These are phyloP conservation scores for Corythaeola cristata DNA, from an alignment of 2,113 vertebrate genomes.

Conservation along the genomic window DNA sequence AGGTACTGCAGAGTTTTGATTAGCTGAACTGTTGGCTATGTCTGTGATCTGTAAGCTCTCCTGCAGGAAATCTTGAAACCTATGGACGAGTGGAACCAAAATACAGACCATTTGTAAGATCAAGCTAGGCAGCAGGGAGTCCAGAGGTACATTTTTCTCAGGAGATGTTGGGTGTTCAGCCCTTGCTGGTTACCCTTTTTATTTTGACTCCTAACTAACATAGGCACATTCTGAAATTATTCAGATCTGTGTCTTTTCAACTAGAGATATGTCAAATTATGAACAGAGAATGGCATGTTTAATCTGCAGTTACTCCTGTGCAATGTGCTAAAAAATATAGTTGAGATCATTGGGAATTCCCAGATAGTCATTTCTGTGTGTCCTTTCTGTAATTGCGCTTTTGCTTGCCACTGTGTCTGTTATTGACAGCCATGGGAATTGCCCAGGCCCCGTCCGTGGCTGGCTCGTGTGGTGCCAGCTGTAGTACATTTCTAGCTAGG, in stretches of 20 bases:
- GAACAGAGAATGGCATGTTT: not conserved
- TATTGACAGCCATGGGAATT: not conserved
- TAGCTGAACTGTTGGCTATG: not conserved
- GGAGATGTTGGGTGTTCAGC: not conserved
- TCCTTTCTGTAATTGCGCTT: not conserved
- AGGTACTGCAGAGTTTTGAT: not conserved
- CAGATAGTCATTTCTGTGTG: not conserved
- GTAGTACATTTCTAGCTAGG: not conserved
- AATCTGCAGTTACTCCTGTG: not conserved
- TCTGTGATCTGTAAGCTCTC: not conserved
- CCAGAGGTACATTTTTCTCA: not conserved
- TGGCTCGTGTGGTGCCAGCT: not conserved
- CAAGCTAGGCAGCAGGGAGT: not conserved
- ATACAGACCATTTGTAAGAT: not conserved
- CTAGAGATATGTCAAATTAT: not conserved
- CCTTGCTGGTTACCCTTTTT: not conserved
- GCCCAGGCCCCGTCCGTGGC: fast-evolving
- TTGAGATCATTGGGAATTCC: not conserved
- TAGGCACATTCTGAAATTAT: not conserved
- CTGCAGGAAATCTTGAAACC: not conserved
- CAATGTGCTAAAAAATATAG: not conserved
- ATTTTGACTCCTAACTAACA: not conserved
- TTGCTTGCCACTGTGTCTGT: not conserved
- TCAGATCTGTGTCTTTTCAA: not conserved
- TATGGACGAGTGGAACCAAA: not conserved